Evolutionary conservation across 2,113 vertebrate genomes (phyloP).

Genomic region (Ellobius talpinus): DNA sequence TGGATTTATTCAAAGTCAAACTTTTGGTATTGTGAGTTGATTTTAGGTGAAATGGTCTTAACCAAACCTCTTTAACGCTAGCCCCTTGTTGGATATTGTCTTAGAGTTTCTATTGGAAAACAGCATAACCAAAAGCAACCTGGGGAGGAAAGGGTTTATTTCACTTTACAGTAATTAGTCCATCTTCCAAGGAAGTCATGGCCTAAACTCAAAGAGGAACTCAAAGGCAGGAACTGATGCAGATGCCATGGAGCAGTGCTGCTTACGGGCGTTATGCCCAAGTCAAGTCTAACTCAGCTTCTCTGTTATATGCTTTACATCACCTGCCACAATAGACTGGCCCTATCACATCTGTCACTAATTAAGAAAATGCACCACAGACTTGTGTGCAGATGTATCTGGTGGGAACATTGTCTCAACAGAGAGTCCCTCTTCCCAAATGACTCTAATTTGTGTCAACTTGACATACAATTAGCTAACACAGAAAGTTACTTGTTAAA

Average conservation of each 20-base stretch:
- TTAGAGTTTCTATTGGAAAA: background rate
- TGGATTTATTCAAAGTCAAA: background rate
- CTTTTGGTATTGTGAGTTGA: background rate
- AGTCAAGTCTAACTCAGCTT: background rate
- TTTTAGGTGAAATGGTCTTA: background rate
- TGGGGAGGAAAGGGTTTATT: background rate
- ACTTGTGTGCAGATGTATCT: too few relatives aligned
- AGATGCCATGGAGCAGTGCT: too few relatives aligned
- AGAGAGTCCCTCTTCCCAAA: background rate
- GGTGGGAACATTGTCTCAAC: background rate
- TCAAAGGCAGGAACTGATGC: background rate
- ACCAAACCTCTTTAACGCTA: background rate
- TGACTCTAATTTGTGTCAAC: background rate
- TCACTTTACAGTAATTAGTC: background rate
- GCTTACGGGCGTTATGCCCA: too few relatives aligned
- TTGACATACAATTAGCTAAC: background rate
- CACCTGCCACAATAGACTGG: background rate
- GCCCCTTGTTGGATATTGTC: background rate
- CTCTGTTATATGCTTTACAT: background rate
- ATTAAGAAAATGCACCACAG: background rate
- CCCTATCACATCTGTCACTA: background rate
- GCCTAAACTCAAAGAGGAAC: background rate
- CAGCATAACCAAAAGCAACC: background rate
- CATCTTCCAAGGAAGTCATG: too few relatives aligned
- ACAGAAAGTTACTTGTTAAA: background rate